Evolutionary conservation across 2,113 vertebrate genomes (phyloP), one percentile per base, ranked within the genome.

Genomic region (Rhabdornis inornatus): DNA sequence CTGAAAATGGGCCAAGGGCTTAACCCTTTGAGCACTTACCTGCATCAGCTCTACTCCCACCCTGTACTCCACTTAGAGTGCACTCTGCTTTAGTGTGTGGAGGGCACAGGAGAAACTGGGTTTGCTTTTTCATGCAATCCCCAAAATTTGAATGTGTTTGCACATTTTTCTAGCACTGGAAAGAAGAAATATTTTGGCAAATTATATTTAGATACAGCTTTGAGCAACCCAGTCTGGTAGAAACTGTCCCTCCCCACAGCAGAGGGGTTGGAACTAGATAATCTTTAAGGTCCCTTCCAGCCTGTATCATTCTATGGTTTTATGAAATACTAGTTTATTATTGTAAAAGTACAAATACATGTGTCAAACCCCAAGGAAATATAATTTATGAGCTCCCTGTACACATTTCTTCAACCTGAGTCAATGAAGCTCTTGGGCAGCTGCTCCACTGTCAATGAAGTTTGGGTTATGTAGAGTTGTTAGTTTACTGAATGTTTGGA

Each of bases 121-220:
- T 55, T 90, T 80, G 19, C 22, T 71, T 83, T 83, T 71, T 45
- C 69, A 56, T 0, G 4, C 8, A 37, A 1, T 52, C 25, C 17
- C 5, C 8, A 20, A 15, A 44, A 69, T 79, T 49, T 64, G 44
- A 79, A 57, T 5, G 7, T 23, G 7, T 11, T 8, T 30, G 19
- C 16, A 40, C 7, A 17, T 49, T 72, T 71, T 87, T 56, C 20
- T 84, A 9, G 20, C 7, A 37, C 23, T 82, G 19, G 13, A 22
- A 69, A 79, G 44, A 76, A 33, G 1, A 78, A 50, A 39, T 47
- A 12, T 50, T 72, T 74, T 81, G 23, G 53, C 15, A 74, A 90
- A 68, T 61, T 3, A 15, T 39, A 31, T 47, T 47, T 83, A n/a
- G 16, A 22, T 61, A 15, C 0, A 0, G 3, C 17, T 61, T 35